Conservation (phyloP, 2,888 invertebrate species). For the Alloscopus bannaensis region DNA sequence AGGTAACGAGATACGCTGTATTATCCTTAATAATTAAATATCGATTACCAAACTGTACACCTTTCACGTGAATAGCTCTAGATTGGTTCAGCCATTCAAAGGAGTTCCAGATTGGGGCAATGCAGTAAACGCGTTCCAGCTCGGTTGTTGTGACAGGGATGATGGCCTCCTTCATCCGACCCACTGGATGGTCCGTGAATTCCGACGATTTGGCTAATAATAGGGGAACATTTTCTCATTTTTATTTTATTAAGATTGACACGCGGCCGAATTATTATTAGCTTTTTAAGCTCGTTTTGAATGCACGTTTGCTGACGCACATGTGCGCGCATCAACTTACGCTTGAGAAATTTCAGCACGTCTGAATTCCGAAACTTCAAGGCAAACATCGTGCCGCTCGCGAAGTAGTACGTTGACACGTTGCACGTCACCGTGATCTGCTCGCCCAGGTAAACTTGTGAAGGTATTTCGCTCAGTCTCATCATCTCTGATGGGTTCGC, state of each 20-base stretch:
- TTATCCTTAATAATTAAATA: background rate
- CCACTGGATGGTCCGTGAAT: slow-evolving; percentile 5
- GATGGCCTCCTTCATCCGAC: slow-evolving; percentile 40
- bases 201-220: slow-evolving; percentile 36
- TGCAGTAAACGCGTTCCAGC: slow-evolving; percentile 63
- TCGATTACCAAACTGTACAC: slow-evolving; percentile 5
- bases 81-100: slow-evolving; percentile 65
- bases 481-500: slow-evolving; percentile 56
- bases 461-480: slow-evolving; percentile 39
- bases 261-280: too few species aligned
- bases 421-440: slow-evolving; percentile 61
- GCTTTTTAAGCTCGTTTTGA: background rate
- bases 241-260: too few species aligned
- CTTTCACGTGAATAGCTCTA: slow-evolving; percentile 44
- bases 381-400: slow-evolving; percentile 56
- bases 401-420: slow-evolving; percentile 59
- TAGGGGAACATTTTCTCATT: background rate
- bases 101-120: slow-evolving; percentile 66
- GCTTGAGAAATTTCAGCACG: slow-evolving; percentile 46
- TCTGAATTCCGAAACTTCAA: slow-evolving; percentile 54
- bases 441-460: slow-evolving; percentile 50
- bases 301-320: background rate
- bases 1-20: background rate
- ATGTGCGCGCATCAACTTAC: slow-evolving; percentile 33
- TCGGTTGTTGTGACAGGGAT: slow-evolving; percentile 44